Percentiles rank a stretch among this genome's conserved stretches.
Evolutionary conservation across 2,113 vertebrate species (phyloP).

Genomic region (Epinephelus fuscoguttatus): DNA sequence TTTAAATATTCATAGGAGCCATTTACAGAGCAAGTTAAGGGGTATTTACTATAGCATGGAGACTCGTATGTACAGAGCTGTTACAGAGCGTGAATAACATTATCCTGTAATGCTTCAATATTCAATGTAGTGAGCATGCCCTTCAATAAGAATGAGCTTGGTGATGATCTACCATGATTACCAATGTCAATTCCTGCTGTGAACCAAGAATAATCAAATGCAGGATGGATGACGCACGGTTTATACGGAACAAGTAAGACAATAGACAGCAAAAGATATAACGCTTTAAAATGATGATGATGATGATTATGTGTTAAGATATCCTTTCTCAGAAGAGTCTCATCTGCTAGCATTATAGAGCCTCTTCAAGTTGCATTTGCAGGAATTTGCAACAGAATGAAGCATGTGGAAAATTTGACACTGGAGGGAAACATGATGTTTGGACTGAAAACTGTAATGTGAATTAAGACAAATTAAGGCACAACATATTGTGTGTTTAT

Average conservation of each 20-base stretch:
- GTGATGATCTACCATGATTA: slow-evolving; percentile 51
- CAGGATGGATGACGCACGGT: slow-evolving; percentile 22
- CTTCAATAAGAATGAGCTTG: slow-evolving; percentile 43
- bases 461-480: background rate
- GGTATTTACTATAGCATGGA: background rate
- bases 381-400: background rate
- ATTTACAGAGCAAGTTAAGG: background rate
- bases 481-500: background rate
- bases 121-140: slow-evolving; percentile 1
- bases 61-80: background rate
- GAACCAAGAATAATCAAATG: slow-evolving; percentile 53
- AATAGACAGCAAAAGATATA: background rate
- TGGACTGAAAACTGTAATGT: background rate
- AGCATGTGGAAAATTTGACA: background rate
- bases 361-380: background rate
- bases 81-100: slow-evolving; percentile 4
- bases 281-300: slow-evolving; percentile 18
- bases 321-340: background rate
- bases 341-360: background rate
- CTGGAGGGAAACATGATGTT: background rate
- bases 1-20: background rate
- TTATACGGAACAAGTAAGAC: slow-evolving; percentile 12
- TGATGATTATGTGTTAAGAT: slow-evolving; percentile 14
- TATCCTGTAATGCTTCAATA: slow-evolving; percentile 3
- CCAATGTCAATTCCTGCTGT: slow-evolving; percentile 33